These are phyloP conservation scores for Pangasianodon hypophthalmus DNA, from an alignment of 2,113 vertebrate genomes.

Conservation along the genomic window DNA sequence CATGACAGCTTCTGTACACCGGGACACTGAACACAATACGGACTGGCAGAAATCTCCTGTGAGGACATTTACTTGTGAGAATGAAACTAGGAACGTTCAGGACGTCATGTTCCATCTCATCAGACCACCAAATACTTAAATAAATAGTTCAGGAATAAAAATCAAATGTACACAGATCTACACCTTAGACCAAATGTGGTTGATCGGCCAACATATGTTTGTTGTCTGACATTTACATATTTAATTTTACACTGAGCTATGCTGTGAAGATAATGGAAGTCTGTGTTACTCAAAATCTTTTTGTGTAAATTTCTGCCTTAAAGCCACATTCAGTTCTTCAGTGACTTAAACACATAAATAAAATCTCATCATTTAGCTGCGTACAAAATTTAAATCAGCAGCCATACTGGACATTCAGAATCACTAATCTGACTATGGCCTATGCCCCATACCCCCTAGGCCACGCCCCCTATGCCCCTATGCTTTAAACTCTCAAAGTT, in stretches of 20 bases:
- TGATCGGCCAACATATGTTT: background rate
- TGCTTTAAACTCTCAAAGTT: background rate
- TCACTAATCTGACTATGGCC: background rate
- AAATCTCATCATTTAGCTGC: background rate
- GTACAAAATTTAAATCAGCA: background rate
- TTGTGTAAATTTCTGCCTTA: background rate
- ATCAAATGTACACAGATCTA: background rate
- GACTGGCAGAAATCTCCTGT: constrained; percentile 3
- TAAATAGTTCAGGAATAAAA: background rate
- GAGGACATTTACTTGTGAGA: constrained; percentile 15
- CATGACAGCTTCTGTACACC: constrained; percentile 1
- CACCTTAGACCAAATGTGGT: background rate
- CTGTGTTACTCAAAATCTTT: background rate
- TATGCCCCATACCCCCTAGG: background rate
- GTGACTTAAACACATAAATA: background rate
- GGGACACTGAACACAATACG: constrained; percentile 5
- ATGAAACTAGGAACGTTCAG: constrained; percentile 37
- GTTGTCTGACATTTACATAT: background rate
- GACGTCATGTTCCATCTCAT: constrained; percentile 41
- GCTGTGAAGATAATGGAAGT: background rate
- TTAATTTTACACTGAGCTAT: background rate
- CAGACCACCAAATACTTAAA: background rate
- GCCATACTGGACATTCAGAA: background rate
- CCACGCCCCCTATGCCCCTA: background rate
- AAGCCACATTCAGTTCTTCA: background rate